Conservation (phyloP, 2,797 vertebrate genomes). For the Anniella stebbinsi region DNA sequence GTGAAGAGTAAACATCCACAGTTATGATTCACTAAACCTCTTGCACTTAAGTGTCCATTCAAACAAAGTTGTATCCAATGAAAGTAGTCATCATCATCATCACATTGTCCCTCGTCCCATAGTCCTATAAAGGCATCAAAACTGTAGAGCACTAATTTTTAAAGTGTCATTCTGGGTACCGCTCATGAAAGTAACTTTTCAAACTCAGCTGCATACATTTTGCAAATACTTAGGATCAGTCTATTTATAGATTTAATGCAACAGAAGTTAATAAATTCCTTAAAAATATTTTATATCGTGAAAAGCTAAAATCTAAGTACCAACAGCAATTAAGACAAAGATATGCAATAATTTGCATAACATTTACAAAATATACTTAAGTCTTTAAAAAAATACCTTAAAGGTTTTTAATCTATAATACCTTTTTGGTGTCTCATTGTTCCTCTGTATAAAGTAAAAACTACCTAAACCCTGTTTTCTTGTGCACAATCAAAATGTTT, state of each 20-base stretch:
- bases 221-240: conserved; percentile 11
- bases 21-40: not conserved
- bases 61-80: not conserved
- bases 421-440: conserved; percentile 43
- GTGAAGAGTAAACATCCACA: not conserved
- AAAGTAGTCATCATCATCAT: not conserved
- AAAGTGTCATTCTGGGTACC: conserved; percentile 12
- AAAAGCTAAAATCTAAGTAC: conserved; percentile 44
- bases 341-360: conserved; percentile 25
- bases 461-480: conserved; percentile 45
- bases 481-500: conserved; percentile 23
- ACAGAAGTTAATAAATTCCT: conserved; percentile 38
- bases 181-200: not conserved
- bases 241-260: conserved; percentile 36
- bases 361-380: conserved; percentile 38
- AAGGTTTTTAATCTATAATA: conserved; percentile 44
- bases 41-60: not conserved
- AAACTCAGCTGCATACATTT: conserved; percentile 5
- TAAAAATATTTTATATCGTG: conserved; percentile 36
- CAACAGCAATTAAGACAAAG: conserved; percentile 13
- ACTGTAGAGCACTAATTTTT: not conserved
- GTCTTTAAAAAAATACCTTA: conserved; percentile 51
- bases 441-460: conserved; percentile 55
- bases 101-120: not conserved
- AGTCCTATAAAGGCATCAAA: not conserved